Evolutionary conservation across 2,113 vertebrate species (phyloP), one percentile per base, ranked within the genome.

Genomic region (Arvicanthis niloticus): DNA sequence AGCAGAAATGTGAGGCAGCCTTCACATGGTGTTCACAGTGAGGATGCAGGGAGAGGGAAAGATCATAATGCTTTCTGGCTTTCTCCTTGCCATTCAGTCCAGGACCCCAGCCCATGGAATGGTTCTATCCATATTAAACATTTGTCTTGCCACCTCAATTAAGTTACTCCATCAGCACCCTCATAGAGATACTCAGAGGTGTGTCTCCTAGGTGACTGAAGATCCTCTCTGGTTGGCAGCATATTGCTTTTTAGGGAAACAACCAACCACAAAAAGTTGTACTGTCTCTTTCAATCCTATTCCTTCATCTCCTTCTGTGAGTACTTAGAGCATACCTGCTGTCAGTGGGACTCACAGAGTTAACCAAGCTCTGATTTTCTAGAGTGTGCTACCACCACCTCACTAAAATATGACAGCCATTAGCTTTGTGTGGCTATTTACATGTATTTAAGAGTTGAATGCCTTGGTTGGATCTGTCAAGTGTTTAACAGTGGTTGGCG

Each of bases 271-370:
- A 67, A 82, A 22, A 29, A 17, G 19, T 17, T 60, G 34, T 9
- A 2, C 60, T 51, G 26, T 19, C 42, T 81, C 73, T 37, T 48
- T 68, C 26, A 16, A 17, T 51, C 65, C 65, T 37, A 1, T 24
- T 37, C n/a, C 15, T 48, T 92, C 51, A 8, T 80, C 58, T 89
- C 29, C 7, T 85, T 75, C n/a, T 6, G 45, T 1, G 10, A 42
- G 51, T 21, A 8, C 8, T 42, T 53, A 5, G 1, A 1, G 7
- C 1, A 60, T 2, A 42, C 3, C 4, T 80, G 4, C 29, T 89
- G 17, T 31, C 31, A 62, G 10, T 45, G 11, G 37, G 17, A 6
- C 29, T 58, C 42, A 58, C 3, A 40, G 5, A 40, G 9, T 34
- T 12, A 42, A 62, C 78, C 42, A 53, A 72, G 77, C 34, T 9